phyloP scores from a whole-genome alignment of 2,888 invertebrate genomes.

The Caenorhabditis sp. region DNA sequence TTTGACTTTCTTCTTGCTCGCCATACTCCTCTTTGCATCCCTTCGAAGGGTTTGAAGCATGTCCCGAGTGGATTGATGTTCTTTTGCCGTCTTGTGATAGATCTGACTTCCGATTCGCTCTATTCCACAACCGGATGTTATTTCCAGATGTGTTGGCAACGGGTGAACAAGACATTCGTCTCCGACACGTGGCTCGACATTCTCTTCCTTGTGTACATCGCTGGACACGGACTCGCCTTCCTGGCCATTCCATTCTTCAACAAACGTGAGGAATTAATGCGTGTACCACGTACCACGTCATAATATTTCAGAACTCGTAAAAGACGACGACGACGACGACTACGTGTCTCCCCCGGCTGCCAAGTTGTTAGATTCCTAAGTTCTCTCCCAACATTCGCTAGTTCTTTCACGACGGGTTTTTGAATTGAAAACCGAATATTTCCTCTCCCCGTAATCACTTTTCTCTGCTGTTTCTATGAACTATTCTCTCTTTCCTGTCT shows the following conservation, averaged over 20 bases:
- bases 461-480: constrained; percentile 14
- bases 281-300: neutral
- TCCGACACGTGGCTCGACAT: constrained; percentile 62
- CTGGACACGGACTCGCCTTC: constrained; percentile 59
- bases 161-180: constrained; percentile 60
- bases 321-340: constrained; percentile 61
- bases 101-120: neutral
- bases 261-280: constrained; percentile 53
- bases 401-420: constrained; percentile 28
- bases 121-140: neutral
- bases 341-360: constrained; percentile 4
- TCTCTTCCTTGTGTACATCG: constrained; percentile 55
- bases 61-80: constrained; percentile 27
- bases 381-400: neutral
- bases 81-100: constrained; percentile 32
- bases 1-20: neutral
- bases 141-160: constrained; percentile 65
- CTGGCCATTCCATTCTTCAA: constrained; percentile 66
- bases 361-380: constrained; percentile 18
- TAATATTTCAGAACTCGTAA: constrained; percentile 57
- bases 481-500: neutral
- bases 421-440: constrained; percentile 32
- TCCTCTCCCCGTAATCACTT: constrained; percentile 26
- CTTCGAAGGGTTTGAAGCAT: constrained; percentile 11
- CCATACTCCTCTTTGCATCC: constrained; percentile 4